Conservation (phyloP, 2,888 invertebrate genomes). For the Leistus spinibarbis region DNA sequence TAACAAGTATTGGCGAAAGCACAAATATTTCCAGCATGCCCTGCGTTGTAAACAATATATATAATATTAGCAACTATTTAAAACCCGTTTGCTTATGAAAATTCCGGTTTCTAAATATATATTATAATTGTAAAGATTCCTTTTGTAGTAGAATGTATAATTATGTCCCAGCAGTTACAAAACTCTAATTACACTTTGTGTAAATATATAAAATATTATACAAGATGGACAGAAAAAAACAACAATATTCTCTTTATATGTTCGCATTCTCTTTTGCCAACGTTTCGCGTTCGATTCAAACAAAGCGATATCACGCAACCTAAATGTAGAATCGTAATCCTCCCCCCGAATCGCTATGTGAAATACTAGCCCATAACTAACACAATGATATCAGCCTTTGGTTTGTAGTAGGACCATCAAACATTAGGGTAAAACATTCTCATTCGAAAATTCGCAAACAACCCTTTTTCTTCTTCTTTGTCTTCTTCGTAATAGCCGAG, state of each 20-base stretch:
- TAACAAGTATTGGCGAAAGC: too few species aligned
- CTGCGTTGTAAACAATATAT: too few species aligned
- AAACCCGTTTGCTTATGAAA: too few species aligned
- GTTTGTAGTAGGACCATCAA: slow-evolving; percentile 7
- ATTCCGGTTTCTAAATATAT: too few species aligned
- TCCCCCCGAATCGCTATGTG: not conserved
- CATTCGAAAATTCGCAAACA: slow-evolving; percentile 30
- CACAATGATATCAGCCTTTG: not conserved
- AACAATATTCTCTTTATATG: slow-evolving; percentile 1
- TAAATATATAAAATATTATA: not conserved
- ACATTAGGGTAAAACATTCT: slow-evolving; percentile 33
- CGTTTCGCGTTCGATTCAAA: not conserved
- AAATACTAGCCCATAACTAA: not conserved
- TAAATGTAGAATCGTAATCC: not conserved
- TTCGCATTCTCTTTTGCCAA: not conserved
- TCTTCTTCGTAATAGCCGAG: not conserved
- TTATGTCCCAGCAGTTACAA: too few species aligned
- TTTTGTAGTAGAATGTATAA: too few species aligned
- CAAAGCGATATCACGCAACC: slow-evolving; percentile 3
- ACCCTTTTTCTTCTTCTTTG: slow-evolving; percentile 15
- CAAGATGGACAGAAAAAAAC: not conserved
- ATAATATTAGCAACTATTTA: too few species aligned
- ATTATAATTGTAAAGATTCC: too few species aligned
- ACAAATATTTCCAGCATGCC: too few species aligned
- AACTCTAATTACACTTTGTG: not conserved